These are phyloP conservation scores for Cistogaster globosa DNA, from an alignment of 2,888 invertebrate species.

Conservation along the genomic window DNA sequence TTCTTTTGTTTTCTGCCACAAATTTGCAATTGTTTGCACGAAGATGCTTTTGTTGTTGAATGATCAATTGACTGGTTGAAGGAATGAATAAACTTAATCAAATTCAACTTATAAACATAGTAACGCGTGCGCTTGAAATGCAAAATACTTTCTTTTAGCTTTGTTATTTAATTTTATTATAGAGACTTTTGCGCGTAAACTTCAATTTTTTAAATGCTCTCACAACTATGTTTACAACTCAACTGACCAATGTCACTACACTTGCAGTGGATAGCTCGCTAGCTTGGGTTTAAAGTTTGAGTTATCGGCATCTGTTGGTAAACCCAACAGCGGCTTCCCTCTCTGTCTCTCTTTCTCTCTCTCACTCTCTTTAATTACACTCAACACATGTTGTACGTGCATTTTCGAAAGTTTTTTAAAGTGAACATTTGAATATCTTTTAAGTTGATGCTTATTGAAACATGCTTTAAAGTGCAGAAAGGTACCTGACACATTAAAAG, in stretches of 20 bases:
- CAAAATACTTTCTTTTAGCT: conserved; percentile 47
- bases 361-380: not conserved
- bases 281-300: conserved; percentile 4
- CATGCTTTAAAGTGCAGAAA: not conserved
- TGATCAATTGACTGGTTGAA: conserved; percentile 1
- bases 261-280: conserved; percentile 21
- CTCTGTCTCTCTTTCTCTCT: not conserved
- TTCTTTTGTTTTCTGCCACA: conserved; percentile 20
- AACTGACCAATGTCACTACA: conserved; percentile 59
- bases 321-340: conserved; percentile 14
- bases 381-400: conserved; percentile 33
- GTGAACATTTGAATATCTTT: not conserved
- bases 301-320: conserved; percentile 59
- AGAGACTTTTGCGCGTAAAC: conserved; percentile 42
- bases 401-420: not conserved
- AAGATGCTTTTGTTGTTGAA: conserved; percentile 3
- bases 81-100: conserved; percentile 32
- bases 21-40: conserved; percentile 31
- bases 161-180: conserved; percentile 13
- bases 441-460: not conserved
- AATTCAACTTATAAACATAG: conserved; percentile 21
- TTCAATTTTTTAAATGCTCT: conserved; percentile 56
- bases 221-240: conserved; percentile 58
- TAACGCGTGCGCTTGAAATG: conserved; percentile 39
- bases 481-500: not conserved